phyloP scores from a whole-genome alignment of 2,888 invertebrate species.

The Catocala nupta region DNA sequence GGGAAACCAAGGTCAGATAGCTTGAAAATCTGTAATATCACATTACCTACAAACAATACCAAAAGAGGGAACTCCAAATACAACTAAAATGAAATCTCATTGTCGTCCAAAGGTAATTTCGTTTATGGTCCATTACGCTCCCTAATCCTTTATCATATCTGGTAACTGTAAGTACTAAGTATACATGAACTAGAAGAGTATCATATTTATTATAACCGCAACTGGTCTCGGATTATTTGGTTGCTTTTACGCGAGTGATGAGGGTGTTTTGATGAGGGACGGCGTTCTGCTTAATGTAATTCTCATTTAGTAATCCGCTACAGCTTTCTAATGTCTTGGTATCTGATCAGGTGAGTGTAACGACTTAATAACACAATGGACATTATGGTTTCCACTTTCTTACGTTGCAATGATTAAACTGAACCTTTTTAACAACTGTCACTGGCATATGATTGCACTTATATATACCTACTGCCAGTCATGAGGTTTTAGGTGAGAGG shows the following conservation, averaged over 20 bases:
- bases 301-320: constrained; percentile 65
- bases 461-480: no score
- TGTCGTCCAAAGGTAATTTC: constrained; percentile 44
- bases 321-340: constrained; percentile 61
- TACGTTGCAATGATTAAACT: background rate
- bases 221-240: constrained; percentile 63
- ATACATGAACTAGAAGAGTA: constrained; percentile 59
- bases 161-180: constrained; percentile 52
- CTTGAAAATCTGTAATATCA: no score
- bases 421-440: background rate
- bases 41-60: no score
- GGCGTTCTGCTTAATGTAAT: constrained; percentile 65
- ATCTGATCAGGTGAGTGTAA: constrained; percentile 56
- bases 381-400: constrained; percentile 19
- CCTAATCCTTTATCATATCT: constrained; percentile 46
- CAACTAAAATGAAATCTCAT: no score
- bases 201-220: constrained; percentile 62
- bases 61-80: no score
- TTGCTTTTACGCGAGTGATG: constrained; percentile 69
- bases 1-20: no score
- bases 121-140: constrained; percentile 46
- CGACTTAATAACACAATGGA: constrained; percentile 48
- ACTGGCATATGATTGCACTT: background rate
- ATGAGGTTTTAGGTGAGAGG: no score
- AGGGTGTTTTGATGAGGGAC: constrained; percentile 76